phyloP scores from a whole-genome alignment of 1,140 invertebrate species.

The Zaprionus vittiger region DNA sequence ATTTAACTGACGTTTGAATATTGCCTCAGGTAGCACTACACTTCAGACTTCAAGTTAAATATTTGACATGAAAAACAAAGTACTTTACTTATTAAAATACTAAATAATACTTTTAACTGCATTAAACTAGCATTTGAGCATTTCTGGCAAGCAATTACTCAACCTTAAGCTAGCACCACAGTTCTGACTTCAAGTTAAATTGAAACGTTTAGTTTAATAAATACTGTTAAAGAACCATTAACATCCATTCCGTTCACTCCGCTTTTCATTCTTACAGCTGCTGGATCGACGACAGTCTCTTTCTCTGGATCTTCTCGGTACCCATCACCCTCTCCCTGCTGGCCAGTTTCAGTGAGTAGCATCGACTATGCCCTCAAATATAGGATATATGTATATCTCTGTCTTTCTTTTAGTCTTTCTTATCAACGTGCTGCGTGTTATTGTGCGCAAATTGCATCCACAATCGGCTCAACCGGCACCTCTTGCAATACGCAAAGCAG shows the following conservation, averaged over 20 bases:
- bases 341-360: constrained; percentile 84
- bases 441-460: constrained; percentile 92
- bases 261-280: constrained; percentile 86
- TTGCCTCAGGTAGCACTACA: neutral
- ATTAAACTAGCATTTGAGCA: too few species aligned
- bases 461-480: constrained; percentile 86
- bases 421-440: constrained; percentile 93
- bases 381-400: too few species aligned
- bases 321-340: constrained; percentile 90
- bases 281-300: constrained; percentile 91
- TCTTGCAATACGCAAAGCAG: constrained; percentile 85
- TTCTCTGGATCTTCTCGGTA: constrained; percentile 89
- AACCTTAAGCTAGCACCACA: too few species aligned
- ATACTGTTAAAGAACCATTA: too few species aligned
- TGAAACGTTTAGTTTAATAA: too few species aligned
- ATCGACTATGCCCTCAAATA: too few species aligned
- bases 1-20: neutral
- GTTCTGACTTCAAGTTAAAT: neutral
- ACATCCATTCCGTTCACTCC: too few species aligned
- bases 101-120: too few species aligned
- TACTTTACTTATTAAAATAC: too few species aligned
- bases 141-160: too few species aligned
- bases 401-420: constrained; percentile 90
- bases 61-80: too few species aligned
- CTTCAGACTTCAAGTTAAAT: too few species aligned